Base-by-base conservation (phyloP, 2,797 vertebrate species). In the Ctenochaetus hawaiiensis region DNA sequence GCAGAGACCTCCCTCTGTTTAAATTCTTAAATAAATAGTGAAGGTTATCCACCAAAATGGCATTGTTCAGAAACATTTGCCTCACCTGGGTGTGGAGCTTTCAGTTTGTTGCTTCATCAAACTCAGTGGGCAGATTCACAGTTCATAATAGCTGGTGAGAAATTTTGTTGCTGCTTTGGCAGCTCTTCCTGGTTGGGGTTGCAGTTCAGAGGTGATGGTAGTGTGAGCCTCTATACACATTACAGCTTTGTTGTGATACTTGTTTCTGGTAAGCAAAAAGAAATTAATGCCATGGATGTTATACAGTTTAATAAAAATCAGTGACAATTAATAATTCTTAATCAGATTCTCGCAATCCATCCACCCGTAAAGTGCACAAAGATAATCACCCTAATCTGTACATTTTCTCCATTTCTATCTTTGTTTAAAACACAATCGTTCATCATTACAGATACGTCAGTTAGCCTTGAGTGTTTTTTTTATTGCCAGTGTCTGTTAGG, bases 141-240 rank as follows among this genome's bases (percentile, higher is more conserved):
- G 37, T 64, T 66, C 58, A 52, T 63, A 30, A 44, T 75, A 72
- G 18, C 30, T 71, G 68, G 34, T 54, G 75, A 60, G 65, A 78
- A 78, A 64, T 18, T 2, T 68, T 56, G 44, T 65, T 39, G 48
- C 45, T 39, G 69, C 64, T 18, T 34, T 51, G n/a, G 18, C 64
- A 54, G 3, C 37, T 72, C 53, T 44, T 63, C 43, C 18, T 62
- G 61, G 30, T 71, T 20, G 30, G 0, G 45, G 22, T 73, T 59
- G 11, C 69, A 70, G 61, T 72, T 80, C 47, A 73, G 61, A 81
- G 26, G 74, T 63, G 75, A 78, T 45, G 26, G 78, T 62, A 26
- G 51, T 0, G 5, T 68, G n/a, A 77, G 75, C 61, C 47, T 74
- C 63, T 49, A 43, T 63, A 70, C 59, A 71, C 20, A 41, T 70